Conservation (phyloP, 2,888 invertebrate genomes). For the Conomelus anceps region DNA sequence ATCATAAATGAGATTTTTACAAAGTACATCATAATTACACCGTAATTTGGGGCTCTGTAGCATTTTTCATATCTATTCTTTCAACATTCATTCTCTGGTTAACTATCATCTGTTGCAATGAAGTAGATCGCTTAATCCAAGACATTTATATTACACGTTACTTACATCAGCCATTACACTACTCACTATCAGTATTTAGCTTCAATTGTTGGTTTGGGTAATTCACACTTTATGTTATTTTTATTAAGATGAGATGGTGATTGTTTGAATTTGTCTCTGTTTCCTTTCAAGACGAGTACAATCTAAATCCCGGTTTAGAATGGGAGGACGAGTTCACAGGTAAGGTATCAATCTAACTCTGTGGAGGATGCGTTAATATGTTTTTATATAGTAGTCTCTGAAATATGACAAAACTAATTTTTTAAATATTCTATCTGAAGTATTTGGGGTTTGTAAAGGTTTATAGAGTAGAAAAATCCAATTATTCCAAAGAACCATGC, state of each 20-base stretch:
- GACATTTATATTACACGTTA: too few species aligned
- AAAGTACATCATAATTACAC: too few species aligned
- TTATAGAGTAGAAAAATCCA: background rate
- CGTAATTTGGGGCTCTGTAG: too few species aligned
- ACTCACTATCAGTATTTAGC: background rate
- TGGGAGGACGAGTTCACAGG: slow-evolving; percentile 99
- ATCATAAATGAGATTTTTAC: too few species aligned
- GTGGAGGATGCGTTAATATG: slow-evolving; percentile 46
- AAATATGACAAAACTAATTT: background rate
- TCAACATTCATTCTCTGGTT: too few species aligned
- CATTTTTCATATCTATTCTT: too few species aligned
- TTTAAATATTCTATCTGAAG: background rate
- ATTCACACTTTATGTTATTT: background rate
- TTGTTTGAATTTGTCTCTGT: slow-evolving; percentile 49
- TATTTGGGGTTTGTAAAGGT: background rate
- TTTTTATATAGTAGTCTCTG: slow-evolving; percentile 24
- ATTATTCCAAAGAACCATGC: background rate
- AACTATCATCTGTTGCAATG: background rate
- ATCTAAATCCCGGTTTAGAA: slow-evolving; percentile 99
- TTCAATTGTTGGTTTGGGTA: background rate
- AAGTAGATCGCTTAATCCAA: background rate
- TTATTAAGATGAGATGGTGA: slow-evolving; percentile 22
- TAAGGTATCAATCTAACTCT: slow-evolving; percentile 52
- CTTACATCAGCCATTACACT: background rate
- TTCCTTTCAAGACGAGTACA: slow-evolving; percentile 93